These are phyloP conservation scores for Hydrozoanthus tunicans DNA, from an alignment of 64 coral and sea anemone species.

Conservation along the genomic window DNA sequence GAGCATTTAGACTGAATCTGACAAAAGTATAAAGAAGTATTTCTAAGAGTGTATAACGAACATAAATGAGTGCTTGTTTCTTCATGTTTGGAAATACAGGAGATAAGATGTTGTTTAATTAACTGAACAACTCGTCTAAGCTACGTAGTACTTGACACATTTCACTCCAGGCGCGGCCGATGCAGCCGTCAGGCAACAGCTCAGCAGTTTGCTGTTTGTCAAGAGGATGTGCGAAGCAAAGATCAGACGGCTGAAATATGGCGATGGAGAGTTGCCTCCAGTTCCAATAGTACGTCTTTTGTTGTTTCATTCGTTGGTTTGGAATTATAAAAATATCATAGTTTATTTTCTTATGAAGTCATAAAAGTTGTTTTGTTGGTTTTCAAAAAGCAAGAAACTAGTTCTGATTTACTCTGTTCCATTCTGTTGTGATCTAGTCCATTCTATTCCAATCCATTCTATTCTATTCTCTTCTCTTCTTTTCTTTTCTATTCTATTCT, in stretches of 20 bases:
- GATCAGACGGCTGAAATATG: slow-evolving; percentile 81
- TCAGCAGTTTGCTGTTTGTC: slow-evolving; percentile 95
- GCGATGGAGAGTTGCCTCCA: slow-evolving; percentile 78
- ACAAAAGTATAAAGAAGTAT: too few species aligned
- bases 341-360: background rate
- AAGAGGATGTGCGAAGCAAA: slow-evolving; percentile 94
- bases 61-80: too few species aligned
- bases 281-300: slow-evolving; percentile 55
- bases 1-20: too few species aligned
- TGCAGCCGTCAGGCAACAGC: slow-evolving; percentile 85
- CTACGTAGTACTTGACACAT: background rate
- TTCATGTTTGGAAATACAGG: too few species aligned
- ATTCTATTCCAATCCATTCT: background rate
- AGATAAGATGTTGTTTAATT: too few species aligned
- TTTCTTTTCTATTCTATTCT: background rate
- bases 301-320: background rate
- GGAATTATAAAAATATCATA: background rate
- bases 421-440: background rate
- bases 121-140: background rate
- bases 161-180: slow-evolving; percentile 72
- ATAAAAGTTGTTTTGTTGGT: background rate
- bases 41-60: too few species aligned
- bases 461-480: background rate
- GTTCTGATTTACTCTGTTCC: background rate
- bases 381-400: background rate